These are phyloP conservation scores for Periophthalmus modestus DNA, from an alignment of 2,113 vertebrate genomes.

Conservation along the genomic window DNA sequence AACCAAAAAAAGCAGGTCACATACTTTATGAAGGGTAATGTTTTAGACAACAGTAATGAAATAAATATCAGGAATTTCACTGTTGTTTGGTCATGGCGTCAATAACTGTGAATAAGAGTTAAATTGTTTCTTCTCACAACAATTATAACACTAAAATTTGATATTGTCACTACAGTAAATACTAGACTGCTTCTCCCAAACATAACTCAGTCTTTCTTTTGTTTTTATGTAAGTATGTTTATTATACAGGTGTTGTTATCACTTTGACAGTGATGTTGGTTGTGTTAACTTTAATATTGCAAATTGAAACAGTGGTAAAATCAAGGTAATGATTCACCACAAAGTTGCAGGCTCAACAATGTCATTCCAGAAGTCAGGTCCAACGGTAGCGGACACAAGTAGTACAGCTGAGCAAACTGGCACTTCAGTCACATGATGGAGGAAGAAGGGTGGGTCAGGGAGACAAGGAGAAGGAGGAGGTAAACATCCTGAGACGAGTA, in stretches of 20 bases:
- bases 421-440: constrained; percentile 23
- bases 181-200: too few relatives aligned
- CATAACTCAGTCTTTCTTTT: too few relatives aligned
- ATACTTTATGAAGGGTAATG: too few relatives aligned
- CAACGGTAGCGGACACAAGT: constrained; percentile 26
- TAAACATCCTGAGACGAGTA: constrained; percentile 71
- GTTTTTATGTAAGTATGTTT: too few relatives aligned
- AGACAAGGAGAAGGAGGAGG: constrained; percentile 43
- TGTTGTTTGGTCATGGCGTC: background rate
- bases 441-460: constrained; percentile 31
- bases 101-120: background rate
- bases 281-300: background rate
- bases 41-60: too few relatives aligned
- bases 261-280: too few relatives aligned
- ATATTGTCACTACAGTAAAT: background rate
- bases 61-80: too few relatives aligned
- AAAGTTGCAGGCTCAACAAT: constrained; percentile 3
- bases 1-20: too few relatives aligned
- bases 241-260: too few relatives aligned
- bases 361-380: background rate
- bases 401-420: constrained; percentile 7
- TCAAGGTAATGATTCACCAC: background rate
- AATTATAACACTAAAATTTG: background rate
- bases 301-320: background rate
- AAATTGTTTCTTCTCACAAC: background rate